Evolutionary conservation across 2,888 invertebrate species (phyloP), one percentile per base, ranked within the genome.

Genomic region (Brachycybe producta): DNA sequence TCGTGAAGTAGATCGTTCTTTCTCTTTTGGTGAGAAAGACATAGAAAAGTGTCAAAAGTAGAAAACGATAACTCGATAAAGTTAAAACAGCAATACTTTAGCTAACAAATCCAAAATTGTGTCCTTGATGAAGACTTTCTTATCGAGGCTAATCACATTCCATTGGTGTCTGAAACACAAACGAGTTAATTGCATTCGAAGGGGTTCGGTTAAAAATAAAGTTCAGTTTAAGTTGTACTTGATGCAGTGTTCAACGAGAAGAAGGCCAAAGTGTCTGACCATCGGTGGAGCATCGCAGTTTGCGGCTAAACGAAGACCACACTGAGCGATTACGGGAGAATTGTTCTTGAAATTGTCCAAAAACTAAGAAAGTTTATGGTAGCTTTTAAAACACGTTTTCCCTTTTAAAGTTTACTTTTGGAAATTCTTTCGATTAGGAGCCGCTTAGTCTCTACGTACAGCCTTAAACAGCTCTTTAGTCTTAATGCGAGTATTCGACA

Each of bases 221-320:
- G 7, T 38, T 13, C 17, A 11, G 17, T n/a, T 32, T 32, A 32
- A 32, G 11, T 32, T n/a, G 32, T 32, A 91, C 70, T 88, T 92
- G 26, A 92, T 83, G 47, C 84, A 85, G 62, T 92, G 84, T 65
- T 94, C 92, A 76, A 95, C 82, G 0, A 94, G 70, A 61, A 92
- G 91, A 1, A 94, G 71, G 0, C 92, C 94, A 70, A 91, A 90
- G 65, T 91, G 91, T 50, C 87, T 78, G 0, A 86, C 82, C 51
- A 84, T 77, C 32, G 82, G 76, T 7, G 82, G 81, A 62, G 80
- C 79, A 55, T 82, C 79, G 24, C 73, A 74, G 38, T 78, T 79
- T 57, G 81, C 80, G 38, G 86, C 83, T 57, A 92, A 66, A 57
- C 79, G 77, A 1, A 90, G 69, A 1, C 91, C 91, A 57, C 84